phyloP scores from a whole-genome alignment of 2,888 invertebrate genomes.

The Trimorus sp. region DNA sequence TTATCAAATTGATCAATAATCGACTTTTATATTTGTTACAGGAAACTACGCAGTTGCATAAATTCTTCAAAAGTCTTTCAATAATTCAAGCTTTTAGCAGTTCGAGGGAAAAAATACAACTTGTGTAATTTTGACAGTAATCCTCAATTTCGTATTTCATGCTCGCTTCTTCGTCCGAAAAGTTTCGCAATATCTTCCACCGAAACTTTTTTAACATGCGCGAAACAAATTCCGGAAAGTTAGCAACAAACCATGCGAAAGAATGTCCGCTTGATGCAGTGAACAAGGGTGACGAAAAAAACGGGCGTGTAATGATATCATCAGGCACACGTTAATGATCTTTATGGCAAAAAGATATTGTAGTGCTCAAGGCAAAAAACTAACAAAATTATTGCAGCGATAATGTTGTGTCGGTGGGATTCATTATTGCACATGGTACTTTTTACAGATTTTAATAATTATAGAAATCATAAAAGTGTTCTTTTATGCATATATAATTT shows the following conservation, averaged over 20 bases:
- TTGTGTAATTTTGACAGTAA: constrained; percentile 33
- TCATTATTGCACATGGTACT: too few relatives aligned
- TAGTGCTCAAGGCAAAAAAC: too few relatives aligned
- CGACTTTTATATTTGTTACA: too few relatives aligned
- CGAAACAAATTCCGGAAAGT: constrained; percentile 24
- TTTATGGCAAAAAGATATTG: too few relatives aligned
- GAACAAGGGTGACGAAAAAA: background rate
- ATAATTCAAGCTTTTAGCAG: background rate
- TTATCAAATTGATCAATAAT: too few relatives aligned
- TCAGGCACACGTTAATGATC: background rate
- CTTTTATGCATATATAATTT: too few relatives aligned
- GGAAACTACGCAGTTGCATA: too few relatives aligned
- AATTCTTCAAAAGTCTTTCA: too few relatives aligned
- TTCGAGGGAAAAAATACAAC: constrained; percentile 5
- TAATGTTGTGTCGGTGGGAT: too few relatives aligned
- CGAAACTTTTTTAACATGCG: constrained; percentile 24
- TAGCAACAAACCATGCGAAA: constrained; percentile 36
- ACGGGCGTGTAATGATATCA: constrained; percentile 4
- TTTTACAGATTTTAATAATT: too few relatives aligned
- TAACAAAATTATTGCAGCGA: too few relatives aligned
- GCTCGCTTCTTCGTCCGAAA: constrained; percentile 6
- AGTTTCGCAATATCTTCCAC: constrained; percentile 34
- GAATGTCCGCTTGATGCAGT: constrained; percentile 15
- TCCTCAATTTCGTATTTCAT: constrained; percentile 9
- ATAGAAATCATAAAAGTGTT: too few relatives aligned